Percentiles rank a stretch among this genome's conserved stretches.
phyloP scores from a whole-genome alignment of 2,888 invertebrate genomes.

The Diadegma fenestrale region DNA sequence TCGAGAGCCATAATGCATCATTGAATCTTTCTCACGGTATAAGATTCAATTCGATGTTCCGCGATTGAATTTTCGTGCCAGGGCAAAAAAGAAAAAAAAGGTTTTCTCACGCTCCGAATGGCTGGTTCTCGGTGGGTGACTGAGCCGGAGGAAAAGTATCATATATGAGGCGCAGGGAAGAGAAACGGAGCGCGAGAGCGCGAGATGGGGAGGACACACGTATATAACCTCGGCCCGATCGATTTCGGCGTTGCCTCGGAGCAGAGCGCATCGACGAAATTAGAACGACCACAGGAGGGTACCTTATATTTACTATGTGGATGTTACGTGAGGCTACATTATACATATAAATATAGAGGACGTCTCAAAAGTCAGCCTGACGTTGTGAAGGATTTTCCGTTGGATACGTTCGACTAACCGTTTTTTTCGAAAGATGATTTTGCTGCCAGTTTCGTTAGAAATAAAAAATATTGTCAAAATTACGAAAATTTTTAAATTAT shows the following conservation, averaged over 20 bases:
- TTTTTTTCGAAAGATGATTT: too few relatives aligned
- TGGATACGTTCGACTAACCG: too few relatives aligned
- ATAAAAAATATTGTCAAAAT: too few relatives aligned
- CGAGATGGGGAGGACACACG: conserved; percentile 55
- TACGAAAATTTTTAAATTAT: too few relatives aligned
- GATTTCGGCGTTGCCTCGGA: conserved; percentile 67
- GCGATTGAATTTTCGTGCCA: conserved; percentile 38
- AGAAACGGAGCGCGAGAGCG: conserved; percentile 24
- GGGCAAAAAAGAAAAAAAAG: conserved; percentile 4
- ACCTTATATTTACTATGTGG: conserved; percentile 53
- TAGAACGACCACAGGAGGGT: conserved; percentile 65
- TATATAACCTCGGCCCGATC: conserved; percentile 67
- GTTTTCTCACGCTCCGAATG: conserved; percentile 40
- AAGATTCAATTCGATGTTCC: conserved; percentile 14
- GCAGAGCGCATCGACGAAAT: conserved; percentile 68
- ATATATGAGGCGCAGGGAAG: conserved; percentile 7
- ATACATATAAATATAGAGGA: not conserved
- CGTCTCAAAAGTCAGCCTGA: not conserved
- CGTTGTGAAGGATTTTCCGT: not conserved
- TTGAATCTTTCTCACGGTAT: not conserved
- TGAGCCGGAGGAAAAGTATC: conserved; percentile 9
- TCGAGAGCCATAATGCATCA: conserved; percentile 13
- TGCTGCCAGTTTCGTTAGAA: too few relatives aligned
- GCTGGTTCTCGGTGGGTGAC: conserved; percentile 27
- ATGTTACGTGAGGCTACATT: conserved; percentile 33